Conservation (phyloP, 2,797 vertebrate species). For the Pipistrellus kuhlii region DNA sequence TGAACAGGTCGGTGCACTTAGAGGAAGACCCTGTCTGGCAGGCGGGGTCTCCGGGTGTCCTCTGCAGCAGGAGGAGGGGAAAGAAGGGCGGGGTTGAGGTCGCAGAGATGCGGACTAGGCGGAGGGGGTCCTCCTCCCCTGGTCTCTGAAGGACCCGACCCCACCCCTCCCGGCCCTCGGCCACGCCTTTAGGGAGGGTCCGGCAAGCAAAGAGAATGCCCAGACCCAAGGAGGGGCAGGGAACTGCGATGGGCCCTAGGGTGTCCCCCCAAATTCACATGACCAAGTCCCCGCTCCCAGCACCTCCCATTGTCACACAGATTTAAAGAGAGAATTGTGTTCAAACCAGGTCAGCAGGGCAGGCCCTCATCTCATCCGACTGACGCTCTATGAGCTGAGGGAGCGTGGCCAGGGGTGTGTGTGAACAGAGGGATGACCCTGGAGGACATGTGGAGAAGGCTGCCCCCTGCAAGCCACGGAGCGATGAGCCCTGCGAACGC, state of each 20-base stretch:
- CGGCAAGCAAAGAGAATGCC: background rate
- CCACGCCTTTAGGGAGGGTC: background rate
- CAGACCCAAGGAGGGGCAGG: background rate
- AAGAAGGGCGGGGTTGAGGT: background rate
- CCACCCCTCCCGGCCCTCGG: background rate
- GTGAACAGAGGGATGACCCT: fast-evolving
- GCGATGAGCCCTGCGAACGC: background rate
- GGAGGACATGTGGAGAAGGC: background rate
- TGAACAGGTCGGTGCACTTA: background rate
- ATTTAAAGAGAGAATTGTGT: background rate
- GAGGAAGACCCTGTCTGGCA: background rate
- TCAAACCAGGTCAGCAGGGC: background rate
- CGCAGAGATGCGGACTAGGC: background rate
- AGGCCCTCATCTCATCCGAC: background rate
- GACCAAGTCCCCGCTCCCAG: too few species aligned
- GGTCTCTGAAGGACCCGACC: background rate
- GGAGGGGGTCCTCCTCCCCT: too few species aligned
- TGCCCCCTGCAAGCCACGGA: background rate
- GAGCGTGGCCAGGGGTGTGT: background rate
- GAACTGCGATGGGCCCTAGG: background rate
- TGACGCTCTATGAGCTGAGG: background rate
- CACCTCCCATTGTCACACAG: background rate
- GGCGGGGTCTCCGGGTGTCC: background rate
- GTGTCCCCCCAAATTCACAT: background rate
- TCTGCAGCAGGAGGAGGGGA: too few species aligned